Percentiles rank a stretch among this genome's conserved stretches.
Conservation (phyloP, 1,140 invertebrate genomes). For the Apis mellifera region Amel_HAv3.1 CM009945.2:7039001-7039500, state of each 20-base stretch:
- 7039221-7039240: no score
- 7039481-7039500: neutral
- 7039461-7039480: slow-evolving; percentile 41
- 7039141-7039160: neutral
- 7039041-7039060: slow-evolving; percentile 17
- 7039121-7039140: neutral
- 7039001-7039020: neutral
- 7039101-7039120: slow-evolving; percentile 50
- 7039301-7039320: no score
- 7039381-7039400: slow-evolving; percentile 71
- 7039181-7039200: neutral
- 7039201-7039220: no score
- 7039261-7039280: no score
- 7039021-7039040: slow-evolving; percentile 21
- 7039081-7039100: slow-evolving; percentile 51
- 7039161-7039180: no score
- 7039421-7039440: slow-evolving; percentile 76
- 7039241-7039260: no score
- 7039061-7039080: neutral
- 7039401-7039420: slow-evolving; percentile 76
- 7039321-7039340: neutral
- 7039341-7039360: slow-evolving; percentile 45
- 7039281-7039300: no score
- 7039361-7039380: slow-evolving; percentile 54
- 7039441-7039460: slow-evolving; percentile 62